Conservation (phyloP, 2,888 invertebrate genomes). For the Eledone cirrhosa region DNA sequence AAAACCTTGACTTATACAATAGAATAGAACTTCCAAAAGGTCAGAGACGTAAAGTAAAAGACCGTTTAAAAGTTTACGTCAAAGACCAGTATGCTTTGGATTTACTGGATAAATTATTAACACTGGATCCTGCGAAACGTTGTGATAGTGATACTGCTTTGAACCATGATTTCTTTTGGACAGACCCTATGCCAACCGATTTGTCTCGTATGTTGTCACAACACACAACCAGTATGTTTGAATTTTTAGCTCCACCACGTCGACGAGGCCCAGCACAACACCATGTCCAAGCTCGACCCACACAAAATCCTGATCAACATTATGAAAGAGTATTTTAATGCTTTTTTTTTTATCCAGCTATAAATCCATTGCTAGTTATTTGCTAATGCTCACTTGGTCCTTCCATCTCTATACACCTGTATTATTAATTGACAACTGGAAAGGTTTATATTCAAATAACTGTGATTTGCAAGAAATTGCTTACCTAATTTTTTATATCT, state of each 20-base stretch:
- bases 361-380: too few species aligned
- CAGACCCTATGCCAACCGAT: constrained; percentile 86
- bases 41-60: constrained; percentile 55
- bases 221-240: constrained; percentile 93
- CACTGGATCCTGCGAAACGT: constrained; percentile 89
- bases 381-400: too few species aligned
- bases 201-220: constrained; percentile 85
- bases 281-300: constrained; percentile 33
- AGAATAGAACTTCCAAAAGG: constrained; percentile 61
- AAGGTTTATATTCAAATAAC: too few species aligned
- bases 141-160: constrained; percentile 90
- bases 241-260: constrained; percentile 83
- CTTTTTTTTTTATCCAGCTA: too few species aligned
- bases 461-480: too few species aligned
- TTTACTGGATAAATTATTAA: constrained; percentile 87
- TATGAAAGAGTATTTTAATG: constrained; percentile 62
- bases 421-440: too few species aligned
- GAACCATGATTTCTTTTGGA: constrained; percentile 99
- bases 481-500: too few species aligned
- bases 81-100: constrained; percentile 93
- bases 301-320: constrained; percentile 60
- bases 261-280: constrained; percentile 71
- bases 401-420: too few species aligned
- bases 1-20: constrained; percentile 83
- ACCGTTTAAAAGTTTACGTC: constrained; percentile 81